phyloP scores from a whole-genome alignment of 2,113 vertebrate species.

The Pollimyrus isidori region DNA sequence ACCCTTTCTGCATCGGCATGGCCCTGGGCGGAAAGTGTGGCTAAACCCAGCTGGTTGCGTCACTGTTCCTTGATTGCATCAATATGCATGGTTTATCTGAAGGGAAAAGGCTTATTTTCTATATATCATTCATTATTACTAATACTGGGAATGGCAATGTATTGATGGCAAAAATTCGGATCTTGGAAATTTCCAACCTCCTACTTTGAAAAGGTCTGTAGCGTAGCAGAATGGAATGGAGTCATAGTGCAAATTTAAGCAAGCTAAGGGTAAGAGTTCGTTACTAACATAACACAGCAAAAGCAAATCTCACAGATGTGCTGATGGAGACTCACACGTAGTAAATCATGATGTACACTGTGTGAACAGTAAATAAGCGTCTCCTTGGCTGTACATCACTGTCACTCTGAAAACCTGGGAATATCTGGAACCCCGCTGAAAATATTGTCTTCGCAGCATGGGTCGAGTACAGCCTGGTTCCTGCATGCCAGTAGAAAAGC shows the following conservation, averaged over 20 bases:
- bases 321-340: no score
- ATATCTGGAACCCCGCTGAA: background rate
- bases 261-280: background rate
- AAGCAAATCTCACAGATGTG: no score
- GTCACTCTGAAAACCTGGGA: background rate
- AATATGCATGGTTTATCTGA: background rate
- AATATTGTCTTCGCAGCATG: background rate
- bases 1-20: background rate
- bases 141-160: background rate
- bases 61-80: background rate
- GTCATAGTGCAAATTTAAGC: background rate
- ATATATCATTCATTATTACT: background rate
- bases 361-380: background rate
- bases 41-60: background rate
- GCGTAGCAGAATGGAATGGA: background rate
- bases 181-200: background rate
- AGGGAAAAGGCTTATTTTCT: background rate
- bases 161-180: background rate
- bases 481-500: background rate
- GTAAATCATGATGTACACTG: background rate
- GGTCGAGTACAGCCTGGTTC: background rate
- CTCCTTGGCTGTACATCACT: background rate
- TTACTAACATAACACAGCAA: no score
- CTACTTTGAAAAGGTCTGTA: background rate
- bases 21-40: background rate